Conservation (phyloP, 2,888 invertebrate genomes). For the Euproctis similis region DNA sequence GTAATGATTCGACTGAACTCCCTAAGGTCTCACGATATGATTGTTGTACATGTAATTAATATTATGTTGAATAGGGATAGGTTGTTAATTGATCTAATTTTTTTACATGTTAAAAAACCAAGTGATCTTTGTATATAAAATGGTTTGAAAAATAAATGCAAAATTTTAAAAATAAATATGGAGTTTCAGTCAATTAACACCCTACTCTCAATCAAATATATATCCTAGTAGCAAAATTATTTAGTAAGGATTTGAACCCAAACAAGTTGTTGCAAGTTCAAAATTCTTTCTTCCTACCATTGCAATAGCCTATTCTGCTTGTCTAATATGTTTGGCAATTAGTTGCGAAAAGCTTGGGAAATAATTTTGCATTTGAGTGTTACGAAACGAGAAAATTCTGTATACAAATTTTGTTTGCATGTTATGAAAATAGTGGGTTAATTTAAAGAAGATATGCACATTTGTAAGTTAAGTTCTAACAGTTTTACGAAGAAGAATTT, state of each 20-base stretch:
- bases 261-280: slow-evolving; percentile 24
- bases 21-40: slow-evolving; percentile 44
- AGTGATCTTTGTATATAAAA: slow-evolving; percentile 59
- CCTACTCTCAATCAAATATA: slow-evolving; percentile 54
- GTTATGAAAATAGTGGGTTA: slow-evolving; percentile 6
- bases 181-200: slow-evolving; percentile 77
- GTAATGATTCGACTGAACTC: slow-evolving; percentile 71
- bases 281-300: slow-evolving; percentile 23
- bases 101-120: slow-evolving; percentile 58
- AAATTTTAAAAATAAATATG: slow-evolving; percentile 63
- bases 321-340: slow-evolving; percentile 45
- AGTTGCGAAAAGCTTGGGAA: slow-evolving; percentile 31
- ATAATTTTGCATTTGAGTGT: slow-evolving; percentile 15
- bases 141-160: slow-evolving; percentile 70
- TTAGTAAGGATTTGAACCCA: slow-evolving; percentile 5
- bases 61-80: slow-evolving; percentile 64
- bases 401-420: slow-evolving; percentile 17
- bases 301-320: slow-evolving; percentile 41
- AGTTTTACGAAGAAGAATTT: slow-evolving; percentile 21
- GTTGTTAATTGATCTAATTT: slow-evolving; percentile 70
- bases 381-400: slow-evolving; percentile 7
- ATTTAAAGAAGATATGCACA: slow-evolving; percentile 5
- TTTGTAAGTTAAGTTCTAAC: slow-evolving; percentile 2
- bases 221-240: slow-evolving; percentile 12
- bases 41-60: slow-evolving; percentile 41